phyloP scores from a whole-genome alignment of 2,797 vertebrate species.

The Parambassis ranga region DNA sequence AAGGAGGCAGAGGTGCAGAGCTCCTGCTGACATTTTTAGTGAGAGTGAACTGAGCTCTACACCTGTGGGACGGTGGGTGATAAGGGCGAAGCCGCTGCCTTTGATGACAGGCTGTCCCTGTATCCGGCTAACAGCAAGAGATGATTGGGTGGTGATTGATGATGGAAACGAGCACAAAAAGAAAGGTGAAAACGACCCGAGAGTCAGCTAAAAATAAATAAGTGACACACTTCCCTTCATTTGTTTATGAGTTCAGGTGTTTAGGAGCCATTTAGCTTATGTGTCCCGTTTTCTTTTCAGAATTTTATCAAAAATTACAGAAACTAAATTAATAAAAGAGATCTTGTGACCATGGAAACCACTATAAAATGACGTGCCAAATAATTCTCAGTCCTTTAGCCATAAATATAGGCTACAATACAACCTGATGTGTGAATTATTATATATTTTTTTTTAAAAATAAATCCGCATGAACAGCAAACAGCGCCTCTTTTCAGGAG shows the following conservation, averaged over 20 bases:
- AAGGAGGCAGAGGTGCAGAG: slow-evolving; percentile 46
- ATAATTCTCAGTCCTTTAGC: too few species aligned
- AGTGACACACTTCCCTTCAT: neutral
- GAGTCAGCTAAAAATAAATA: slow-evolving; percentile 33
- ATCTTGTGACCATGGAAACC: too few species aligned
- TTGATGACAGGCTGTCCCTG: slow-evolving; percentile 40
- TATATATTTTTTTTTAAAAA: too few species aligned
- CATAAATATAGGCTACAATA: too few species aligned
- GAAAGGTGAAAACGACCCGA: slow-evolving; percentile 48
- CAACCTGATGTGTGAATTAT: too few species aligned
- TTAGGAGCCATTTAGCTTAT: neutral
- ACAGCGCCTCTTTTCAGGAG: too few species aligned
- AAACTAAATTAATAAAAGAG: too few species aligned
- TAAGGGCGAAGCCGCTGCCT: slow-evolving; percentile 37
- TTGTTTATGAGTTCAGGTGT: neutral
- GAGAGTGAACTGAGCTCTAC: slow-evolving; percentile 26
- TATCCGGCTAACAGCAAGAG: slow-evolving; percentile 37
- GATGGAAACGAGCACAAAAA: slow-evolving; percentile 11
- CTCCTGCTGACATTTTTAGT: slow-evolving; percentile 57
- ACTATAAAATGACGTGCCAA: too few species aligned
- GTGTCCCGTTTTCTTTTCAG: too few species aligned
- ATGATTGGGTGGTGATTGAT: slow-evolving; percentile 67
- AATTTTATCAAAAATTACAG: too few species aligned
- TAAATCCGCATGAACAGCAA: too few species aligned
- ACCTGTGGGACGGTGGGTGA: slow-evolving; percentile 41